These are phyloP conservation scores for Spondyliosoma cantharus DNA, from an alignment of 2,797 vertebrate genomes.

Conservation along the genomic window DNA sequence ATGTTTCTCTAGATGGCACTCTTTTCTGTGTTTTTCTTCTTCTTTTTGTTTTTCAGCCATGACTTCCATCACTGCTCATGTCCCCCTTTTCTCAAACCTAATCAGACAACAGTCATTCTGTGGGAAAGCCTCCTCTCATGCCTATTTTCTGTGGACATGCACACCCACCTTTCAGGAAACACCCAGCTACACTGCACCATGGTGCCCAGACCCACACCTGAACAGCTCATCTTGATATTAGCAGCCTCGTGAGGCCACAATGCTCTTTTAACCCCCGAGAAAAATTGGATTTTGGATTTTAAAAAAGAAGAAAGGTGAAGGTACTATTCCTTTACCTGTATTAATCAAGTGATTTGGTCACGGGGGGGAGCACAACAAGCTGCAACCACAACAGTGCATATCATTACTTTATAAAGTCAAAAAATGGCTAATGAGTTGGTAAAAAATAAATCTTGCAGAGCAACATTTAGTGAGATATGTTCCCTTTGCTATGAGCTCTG, in stretches of 20 bases:
- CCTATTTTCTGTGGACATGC: background rate
- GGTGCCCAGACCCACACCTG: background rate
- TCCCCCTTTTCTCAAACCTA: background rate
- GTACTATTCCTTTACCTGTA: background rate
- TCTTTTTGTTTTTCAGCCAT: background rate
- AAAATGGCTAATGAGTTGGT: background rate
- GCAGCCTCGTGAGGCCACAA: too few species aligned
- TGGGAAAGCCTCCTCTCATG: too few species aligned
- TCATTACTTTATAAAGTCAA: background rate
- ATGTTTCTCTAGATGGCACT: slow-evolving; percentile 10
- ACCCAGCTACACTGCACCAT: background rate
- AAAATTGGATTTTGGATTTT: too few species aligned
- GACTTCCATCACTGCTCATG: background rate
- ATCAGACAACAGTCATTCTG: background rate
- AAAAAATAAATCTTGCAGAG: too few species aligned
- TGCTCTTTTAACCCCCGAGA: too few species aligned
- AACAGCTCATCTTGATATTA: background rate
- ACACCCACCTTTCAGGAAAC: background rate
- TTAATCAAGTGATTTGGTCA: background rate
- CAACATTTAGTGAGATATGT: too few species aligned
- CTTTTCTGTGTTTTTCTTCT: background rate
- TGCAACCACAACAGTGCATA: background rate
- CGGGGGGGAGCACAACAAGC: background rate
- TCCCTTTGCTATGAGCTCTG: too few species aligned
- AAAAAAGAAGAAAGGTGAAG: background rate